Evolutionary conservation across 2,113 vertebrate species (phyloP).

Genomic region (Nycticebus coucang): DNA sequence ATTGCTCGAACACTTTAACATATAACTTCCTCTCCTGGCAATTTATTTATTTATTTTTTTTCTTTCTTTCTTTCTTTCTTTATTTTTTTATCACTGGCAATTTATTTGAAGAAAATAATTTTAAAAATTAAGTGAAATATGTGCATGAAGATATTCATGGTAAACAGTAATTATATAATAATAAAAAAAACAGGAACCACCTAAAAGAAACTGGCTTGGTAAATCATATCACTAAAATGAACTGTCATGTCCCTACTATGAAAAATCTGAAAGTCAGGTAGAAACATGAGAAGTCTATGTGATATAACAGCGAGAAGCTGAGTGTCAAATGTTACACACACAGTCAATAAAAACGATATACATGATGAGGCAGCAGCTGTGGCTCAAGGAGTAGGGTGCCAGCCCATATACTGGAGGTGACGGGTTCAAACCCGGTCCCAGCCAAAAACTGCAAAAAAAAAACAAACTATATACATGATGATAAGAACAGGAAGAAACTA

Average conservation of each 20-base stretch:
- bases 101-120: background rate
- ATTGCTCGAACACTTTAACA: constrained; percentile 5
- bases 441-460: too few species aligned
- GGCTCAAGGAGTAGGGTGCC: too few species aligned
- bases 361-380: background rate
- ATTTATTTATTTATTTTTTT: too few species aligned
- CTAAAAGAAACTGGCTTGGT: background rate
- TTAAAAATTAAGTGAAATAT: constrained; percentile 41
- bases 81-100: too few species aligned
- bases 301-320: background rate
- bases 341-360: background rate
- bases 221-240: background rate
- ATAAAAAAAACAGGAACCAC: background rate
- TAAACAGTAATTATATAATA: background rate
- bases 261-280: background rate
- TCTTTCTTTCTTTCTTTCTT: too few species aligned
- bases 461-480: background rate
- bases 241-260: background rate
- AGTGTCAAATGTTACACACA: background rate
- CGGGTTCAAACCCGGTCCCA: too few species aligned
- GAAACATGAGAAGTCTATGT: background rate
- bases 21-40: background rate
- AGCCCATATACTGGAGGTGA: too few species aligned
- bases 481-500: background rate
- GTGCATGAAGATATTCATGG: background rate